Base-by-base conservation (phyloP, 1,140 invertebrate genomes). In the Coptotermes formosanus region DNA sequence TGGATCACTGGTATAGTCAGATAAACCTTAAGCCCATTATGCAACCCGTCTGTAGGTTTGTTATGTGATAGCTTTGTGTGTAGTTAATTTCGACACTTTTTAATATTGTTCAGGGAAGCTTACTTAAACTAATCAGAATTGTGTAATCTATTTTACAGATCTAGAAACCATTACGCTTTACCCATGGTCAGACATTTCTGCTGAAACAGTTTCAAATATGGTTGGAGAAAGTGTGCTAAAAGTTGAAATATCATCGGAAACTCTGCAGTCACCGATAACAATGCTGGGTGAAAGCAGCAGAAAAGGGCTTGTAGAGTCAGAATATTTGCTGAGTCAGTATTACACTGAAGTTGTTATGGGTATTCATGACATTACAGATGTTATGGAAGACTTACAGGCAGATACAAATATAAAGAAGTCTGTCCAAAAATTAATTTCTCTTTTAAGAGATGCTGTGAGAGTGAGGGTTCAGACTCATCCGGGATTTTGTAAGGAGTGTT, bases 401-500 rank as follows among this genome's bases (percentile, higher is more conserved):
- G 88, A 91, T 89, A 44, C 87, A 45, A 87, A 87, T 55, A 91
- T 92, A 85, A 87, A 88, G 83, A 85, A 90, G 82, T 92, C 91
- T 89, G 90, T 93, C 88, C 86, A 91, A 55, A 88, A 90, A 87
- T 90, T 95, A 87, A 91, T 93, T 86, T 86, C 91, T 23, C 89
- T 95, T 86, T 90, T 97, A 45, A 90, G 93, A 86, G 90, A 92
- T 43, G 94, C 96, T 87, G 92, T 97, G 30, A 90, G 92, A 90
- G 89, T 92, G 87, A 90, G 96, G 88, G 91, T 96, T 87, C 88
- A 90, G 85, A 93, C 92, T 88, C 94, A 95, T 87, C 94, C 95
- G 32, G 91, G 92, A 82, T 92, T 91, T 89, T 97, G 96, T 89
- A 93, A 93, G 89, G 90, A 92, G 81, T 97, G 95, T 89, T n/a